Base-by-base conservation (phyloP, 1,140 invertebrate genomes). In the Triops longicaudatus region DNA sequence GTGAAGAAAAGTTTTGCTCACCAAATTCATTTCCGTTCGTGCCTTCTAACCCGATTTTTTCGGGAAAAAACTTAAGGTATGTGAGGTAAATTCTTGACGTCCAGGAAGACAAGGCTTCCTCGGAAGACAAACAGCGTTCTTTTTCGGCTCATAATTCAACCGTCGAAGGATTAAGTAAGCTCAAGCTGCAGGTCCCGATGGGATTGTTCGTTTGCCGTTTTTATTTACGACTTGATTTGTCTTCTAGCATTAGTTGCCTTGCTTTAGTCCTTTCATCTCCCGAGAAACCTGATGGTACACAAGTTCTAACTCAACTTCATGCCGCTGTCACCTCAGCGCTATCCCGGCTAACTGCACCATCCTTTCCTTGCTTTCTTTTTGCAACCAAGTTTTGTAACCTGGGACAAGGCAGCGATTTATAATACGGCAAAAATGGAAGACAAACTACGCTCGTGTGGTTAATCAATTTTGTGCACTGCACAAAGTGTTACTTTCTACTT, bases 161-260 rank as follows among this genome's bases (percentile, higher is more conserved):
- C 50, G 50, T 63, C 50, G 31, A 37, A 17, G 50, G 10, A 9
- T 63, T 4, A n/a, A 10, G 22, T 14, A 17, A 63, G 17, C 50
- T 14, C 50, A 9, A 63, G 17, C 50, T 22, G 7, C 50, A 63
- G 50, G 14, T 5, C 22, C 22, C 17, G 14, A 9, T 17, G 22
- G 50, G 50, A 14, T 63, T 63, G 50, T 63, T 63, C 14, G 50
- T 63, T 63, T 63, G 50, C 50, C n/a, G n/a, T 63, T 63, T 22
- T 63, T 63, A 63, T 63, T 63, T 63, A 63, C 17, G 50, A 63
- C 50, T 63, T 63, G 50, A 63, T 63, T 63, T 63, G 50, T 63
- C 50, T 10, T 10, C n/a, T 22, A 17, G 14, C 14, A 17, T 50
- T 63, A n/a, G 14, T 63, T 63, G 4, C 50, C 50, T 63, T 63